Base-by-base conservation (phyloP, 2,113 vertebrate genomes). In the Pelvicachromis taeniatus region DNA sequence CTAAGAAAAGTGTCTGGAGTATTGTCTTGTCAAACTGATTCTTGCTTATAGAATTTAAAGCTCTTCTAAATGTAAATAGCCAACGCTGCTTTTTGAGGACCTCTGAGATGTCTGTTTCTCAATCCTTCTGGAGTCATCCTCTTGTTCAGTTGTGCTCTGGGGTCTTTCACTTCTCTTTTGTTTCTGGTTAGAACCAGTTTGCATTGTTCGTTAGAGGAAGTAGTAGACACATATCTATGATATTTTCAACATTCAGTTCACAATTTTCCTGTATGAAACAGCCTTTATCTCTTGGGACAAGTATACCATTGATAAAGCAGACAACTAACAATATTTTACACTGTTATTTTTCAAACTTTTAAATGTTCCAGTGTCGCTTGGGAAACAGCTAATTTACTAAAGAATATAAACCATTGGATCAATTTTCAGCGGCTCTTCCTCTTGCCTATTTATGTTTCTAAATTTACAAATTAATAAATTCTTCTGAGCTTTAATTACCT, bases 201-300 rank as follows among this genome's bases (percentile, higher is more conserved):
- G 59, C 6, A 63, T 38, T 38, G 19, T 13, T 65, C 61, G 21
- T 38, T 40, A 33, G 19, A 65, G 61, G 61, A 65, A 65, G 33
- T 40, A 65, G 33, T 0, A 40, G 33, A 65, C 61, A 38, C 2
- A 1, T n/a, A 40, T 65, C 61, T 38, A 1, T 65, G 33, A 40
- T 21, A 65, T 65, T 38, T 21, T 65, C 33, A 38, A 8, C 13
- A 19, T 65, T 65, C 31, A 38, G 19, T 13, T 65, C 19, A 65
- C 33, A 59, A 5, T 59, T 16, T 31, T 59, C 14, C 56, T 59
- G 26, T 26, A 59, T 59, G 56, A 59, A 31, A 59, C 26, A 65
- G 19, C 61, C 6, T 4, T 65, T 65, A 65, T 65, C 21, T 65
- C 33, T 65, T 2, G 0, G 33, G 61, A 13, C 33, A 40, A 65